phyloP scores from a whole-genome alignment of 2,113 vertebrate species.

The Colaptes auratus region DNA sequence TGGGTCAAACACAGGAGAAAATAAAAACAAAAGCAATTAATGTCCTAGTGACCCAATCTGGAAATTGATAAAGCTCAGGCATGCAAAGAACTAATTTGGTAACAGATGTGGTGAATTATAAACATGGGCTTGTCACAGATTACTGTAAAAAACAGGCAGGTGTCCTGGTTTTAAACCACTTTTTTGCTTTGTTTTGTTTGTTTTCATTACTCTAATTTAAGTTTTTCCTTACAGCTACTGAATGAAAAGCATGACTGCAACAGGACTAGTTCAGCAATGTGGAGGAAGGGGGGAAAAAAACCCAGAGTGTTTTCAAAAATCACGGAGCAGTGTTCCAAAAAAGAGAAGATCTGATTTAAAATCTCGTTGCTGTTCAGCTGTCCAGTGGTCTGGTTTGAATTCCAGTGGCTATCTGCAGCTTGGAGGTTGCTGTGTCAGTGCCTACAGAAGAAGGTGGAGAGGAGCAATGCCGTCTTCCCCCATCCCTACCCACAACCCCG shows the following conservation, averaged over 20 bases:
- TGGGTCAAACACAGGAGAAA: neutral
- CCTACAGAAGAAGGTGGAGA: neutral
- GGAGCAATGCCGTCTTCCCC: neutral
- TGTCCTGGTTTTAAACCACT: neutral
- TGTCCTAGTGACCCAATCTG: neutral
- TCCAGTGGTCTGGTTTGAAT: neutral
- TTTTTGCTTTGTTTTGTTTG: neutral
- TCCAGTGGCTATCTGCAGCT: neutral
- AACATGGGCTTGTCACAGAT: conserved; percentile 9
- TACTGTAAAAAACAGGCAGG: neutral
- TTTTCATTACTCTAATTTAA: neutral
- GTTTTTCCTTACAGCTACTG: neutral
- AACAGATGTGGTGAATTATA: conserved; percentile 26
- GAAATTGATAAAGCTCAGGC: conserved; percentile 5
- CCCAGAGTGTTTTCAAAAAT: neutral
- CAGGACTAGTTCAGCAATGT: neutral
- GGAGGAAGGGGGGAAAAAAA: neutral
- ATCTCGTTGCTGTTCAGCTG: neutral
- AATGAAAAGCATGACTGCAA: neutral
- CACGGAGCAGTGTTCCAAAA: neutral
- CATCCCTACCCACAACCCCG: neutral
- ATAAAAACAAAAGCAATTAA: conserved; percentile 8
- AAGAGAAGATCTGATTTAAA: conserved; percentile 19
- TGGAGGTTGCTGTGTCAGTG: neutral
- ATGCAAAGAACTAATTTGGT: neutral